A percentile compares a stretch with the other conserved stretches of the same genome.
phyloP scores from a whole-genome alignment of 2,113 vertebrate genomes.

The Numenius arquata region DNA sequence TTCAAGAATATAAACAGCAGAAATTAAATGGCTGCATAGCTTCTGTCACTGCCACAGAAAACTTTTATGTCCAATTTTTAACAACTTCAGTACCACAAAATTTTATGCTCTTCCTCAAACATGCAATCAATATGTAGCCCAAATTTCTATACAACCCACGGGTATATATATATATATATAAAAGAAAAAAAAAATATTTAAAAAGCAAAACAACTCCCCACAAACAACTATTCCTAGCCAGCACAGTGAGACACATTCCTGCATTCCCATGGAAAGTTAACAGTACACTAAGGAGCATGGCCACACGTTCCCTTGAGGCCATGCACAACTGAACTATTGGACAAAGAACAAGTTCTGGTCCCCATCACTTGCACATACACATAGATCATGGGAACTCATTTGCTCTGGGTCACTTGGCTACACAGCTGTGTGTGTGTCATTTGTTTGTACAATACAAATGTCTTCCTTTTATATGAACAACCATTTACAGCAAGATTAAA shows the following conservation, averaged over 20 bases:
- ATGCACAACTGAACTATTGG: background rate
- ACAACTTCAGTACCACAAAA: background rate
- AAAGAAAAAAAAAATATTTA: background rate
- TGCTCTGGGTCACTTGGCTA: conserved; percentile 30
- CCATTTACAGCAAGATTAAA: background rate
- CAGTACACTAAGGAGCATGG: background rate
- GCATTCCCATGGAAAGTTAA: background rate
- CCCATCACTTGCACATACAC: background rate
- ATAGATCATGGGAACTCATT: conserved; percentile 31
- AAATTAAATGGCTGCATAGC: background rate
- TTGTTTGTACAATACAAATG: conserved; percentile 37
- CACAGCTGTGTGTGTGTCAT: background rate
- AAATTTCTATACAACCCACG: background rate
- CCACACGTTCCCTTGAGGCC: background rate
- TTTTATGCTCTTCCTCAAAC: background rate
- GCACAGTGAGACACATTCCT: background rate
- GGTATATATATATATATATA: background rate
- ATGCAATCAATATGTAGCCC: background rate
- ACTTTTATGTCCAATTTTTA: background rate
- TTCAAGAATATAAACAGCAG: background rate
- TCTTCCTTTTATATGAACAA: background rate
- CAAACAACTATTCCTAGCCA: background rate
- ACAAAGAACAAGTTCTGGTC: background rate
- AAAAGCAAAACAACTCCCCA: background rate
- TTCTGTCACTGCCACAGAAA: background rate